A percentile compares a stretch with the other conserved stretches of the same genome.
Evolutionary conservation across 2,797 vertebrate genomes (phyloP).

Genomic region (Chaenodraco wilsoni): DNA sequence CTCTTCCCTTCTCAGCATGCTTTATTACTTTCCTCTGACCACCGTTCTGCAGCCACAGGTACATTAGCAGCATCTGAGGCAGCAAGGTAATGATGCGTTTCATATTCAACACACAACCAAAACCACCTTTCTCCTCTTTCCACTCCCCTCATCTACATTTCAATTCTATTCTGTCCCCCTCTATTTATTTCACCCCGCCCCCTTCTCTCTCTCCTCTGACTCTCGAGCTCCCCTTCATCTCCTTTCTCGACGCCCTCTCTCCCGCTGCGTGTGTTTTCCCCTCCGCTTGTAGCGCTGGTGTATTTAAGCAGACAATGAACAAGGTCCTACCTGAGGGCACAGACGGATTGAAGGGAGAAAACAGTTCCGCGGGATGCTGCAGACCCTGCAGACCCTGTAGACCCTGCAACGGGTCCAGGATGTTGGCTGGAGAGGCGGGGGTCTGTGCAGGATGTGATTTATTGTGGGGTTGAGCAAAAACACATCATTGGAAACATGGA

Average conservation of each 20-base stretch:
- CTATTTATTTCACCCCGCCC: slow-evolving; percentile 46
- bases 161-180: slow-evolving; percentile 48
- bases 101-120: slow-evolving; percentile 70
- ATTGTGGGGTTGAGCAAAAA: slow-evolving; percentile 13
- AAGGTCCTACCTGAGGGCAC: slow-evolving; percentile 95
- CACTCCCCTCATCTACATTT: slow-evolving; percentile 63
- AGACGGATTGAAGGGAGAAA: slow-evolving; percentile 94
- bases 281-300: slow-evolving; percentile 22
- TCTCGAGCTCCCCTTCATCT: slow-evolving; percentile 25
- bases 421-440: slow-evolving; percentile 97
- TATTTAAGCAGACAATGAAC: slow-evolving; percentile 49
- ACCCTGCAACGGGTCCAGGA: slow-evolving; percentile 92
- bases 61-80: slow-evolving; percentile 61
- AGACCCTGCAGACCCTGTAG: slow-evolving; percentile 91
- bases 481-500: slow-evolving; percentile 12
- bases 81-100: slow-evolving; percentile 63
- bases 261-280: slow-evolving; percentile 40
- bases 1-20: slow-evolving; percentile 19
- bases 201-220: slow-evolving; percentile 15
- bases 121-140: slow-evolving; percentile 38
- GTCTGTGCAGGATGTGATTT: slow-evolving; percentile 82
- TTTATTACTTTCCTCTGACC: slow-evolving; percentile 49
- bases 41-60: slow-evolving; percentile 52
- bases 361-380: slow-evolving; percentile 93
- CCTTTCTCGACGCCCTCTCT: slow-evolving; percentile 12